Evolutionary conservation across 2,888 invertebrate genomes (phyloP).

Genomic region (Acanthopleura granulata): DNA sequence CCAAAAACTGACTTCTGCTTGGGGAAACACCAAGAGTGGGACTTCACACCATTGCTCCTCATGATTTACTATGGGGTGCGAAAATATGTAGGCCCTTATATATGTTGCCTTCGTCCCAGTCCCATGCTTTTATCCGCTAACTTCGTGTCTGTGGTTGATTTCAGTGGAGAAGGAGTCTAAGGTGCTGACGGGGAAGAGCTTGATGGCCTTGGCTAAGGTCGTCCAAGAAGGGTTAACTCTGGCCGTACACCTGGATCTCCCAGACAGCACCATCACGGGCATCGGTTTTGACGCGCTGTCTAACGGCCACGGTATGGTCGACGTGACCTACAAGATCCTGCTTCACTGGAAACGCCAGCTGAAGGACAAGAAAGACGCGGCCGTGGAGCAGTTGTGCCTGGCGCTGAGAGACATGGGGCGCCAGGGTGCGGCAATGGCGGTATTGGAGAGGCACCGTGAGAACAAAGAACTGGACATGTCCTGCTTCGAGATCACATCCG

Average conservation of each 20-base stretch:
- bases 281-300: constrained; percentile 68
- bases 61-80: no score
- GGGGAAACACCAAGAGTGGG: no score
- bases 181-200: constrained; percentile 61
- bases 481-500: constrained; percentile 32
- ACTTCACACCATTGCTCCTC: no score
- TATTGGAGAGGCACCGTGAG: constrained; percentile 52
- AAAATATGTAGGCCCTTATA: no score
- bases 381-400: constrained; percentile 51
- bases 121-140: no score
- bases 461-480: constrained; percentile 62
- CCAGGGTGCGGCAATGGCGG: constrained; percentile 51
- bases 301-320: constrained; percentile 62
- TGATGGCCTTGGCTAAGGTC: constrained; percentile 58
- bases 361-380: constrained; percentile 53
- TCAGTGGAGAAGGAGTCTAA: constrained; percentile 63
- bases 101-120: no score
- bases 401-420: constrained; percentile 63
- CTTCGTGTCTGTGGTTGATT: constrained; percentile 25
- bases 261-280: constrained; percentile 67
- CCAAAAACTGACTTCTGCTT: no score
- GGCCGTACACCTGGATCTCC: constrained; percentile 66
- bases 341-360: constrained; percentile 65
- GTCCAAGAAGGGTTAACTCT: constrained; percentile 66
- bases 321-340: constrained; percentile 67